phyloP scores from a whole-genome alignment of 2,888 invertebrate genomes.

The Antitype chi region DNA sequence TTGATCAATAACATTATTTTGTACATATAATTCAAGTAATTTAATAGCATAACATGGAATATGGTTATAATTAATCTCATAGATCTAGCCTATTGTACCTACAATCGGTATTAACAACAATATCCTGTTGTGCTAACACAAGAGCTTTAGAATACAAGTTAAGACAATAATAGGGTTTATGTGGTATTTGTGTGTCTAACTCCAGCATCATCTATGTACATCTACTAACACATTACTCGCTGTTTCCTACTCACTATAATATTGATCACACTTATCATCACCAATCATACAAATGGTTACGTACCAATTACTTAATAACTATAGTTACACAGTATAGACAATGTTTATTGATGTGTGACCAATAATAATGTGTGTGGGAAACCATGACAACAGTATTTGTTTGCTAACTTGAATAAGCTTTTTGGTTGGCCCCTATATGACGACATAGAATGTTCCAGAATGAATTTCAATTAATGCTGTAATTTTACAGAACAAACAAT shows the following conservation, averaged over 20 bases:
- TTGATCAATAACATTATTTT: background rate
- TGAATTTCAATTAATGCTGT: background rate
- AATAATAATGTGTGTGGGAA: conserved; percentile 44
- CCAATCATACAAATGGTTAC: background rate
- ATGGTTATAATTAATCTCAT: background rate
- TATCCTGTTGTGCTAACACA: conserved; percentile 18
- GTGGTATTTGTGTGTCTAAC: background rate
- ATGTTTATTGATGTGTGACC: conserved; percentile 27
- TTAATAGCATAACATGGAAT: background rate
- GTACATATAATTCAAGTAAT: background rate
- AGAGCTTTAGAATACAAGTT: background rate
- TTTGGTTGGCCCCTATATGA: conserved; percentile 38
- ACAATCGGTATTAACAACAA: background rate
- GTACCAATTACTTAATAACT: conserved; percentile 18
- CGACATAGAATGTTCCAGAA: background rate
- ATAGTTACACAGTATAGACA: conserved; percentile 16
- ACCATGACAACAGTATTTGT: conserved; percentile 41
- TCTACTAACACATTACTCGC: conserved; percentile 9
- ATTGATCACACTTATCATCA: background rate
- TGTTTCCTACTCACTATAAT: background rate
- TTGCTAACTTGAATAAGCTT: conserved; percentile 22
- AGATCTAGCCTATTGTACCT: background rate
- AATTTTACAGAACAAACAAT: background rate
- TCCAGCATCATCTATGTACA: conserved; percentile 7
- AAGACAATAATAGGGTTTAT: background rate